phyloP scores from a whole-genome alignment of 2,888 invertebrate species.

The Laothoe populi region DNA sequence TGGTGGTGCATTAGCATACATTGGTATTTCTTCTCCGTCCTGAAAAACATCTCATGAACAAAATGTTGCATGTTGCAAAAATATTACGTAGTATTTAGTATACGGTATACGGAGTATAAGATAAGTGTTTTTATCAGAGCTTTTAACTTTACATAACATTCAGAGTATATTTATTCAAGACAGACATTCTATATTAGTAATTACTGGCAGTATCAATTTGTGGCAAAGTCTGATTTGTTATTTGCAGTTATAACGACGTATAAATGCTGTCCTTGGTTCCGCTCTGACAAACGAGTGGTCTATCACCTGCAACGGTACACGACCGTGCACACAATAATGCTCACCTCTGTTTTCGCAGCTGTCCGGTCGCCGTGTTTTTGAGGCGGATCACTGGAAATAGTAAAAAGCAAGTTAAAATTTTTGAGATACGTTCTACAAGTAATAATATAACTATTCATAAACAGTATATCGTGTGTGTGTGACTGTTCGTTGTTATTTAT shows the following conservation, averaged over 20 bases:
- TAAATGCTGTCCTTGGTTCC: constrained; percentile 79
- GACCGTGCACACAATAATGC: constrained; percentile 65
- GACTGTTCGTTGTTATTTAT: no score
- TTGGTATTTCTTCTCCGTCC: constrained; percentile 81
- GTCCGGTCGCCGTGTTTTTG: constrained; percentile 68
- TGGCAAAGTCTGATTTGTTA: constrained; percentile 51
- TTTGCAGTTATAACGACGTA: constrained; percentile 66
- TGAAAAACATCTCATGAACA: constrained; percentile 39
- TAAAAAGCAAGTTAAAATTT: neutral
- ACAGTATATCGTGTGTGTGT: no score
- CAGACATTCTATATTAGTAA: constrained; percentile 29
- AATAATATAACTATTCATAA: no score
- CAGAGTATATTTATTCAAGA: no score
- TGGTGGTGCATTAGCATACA: constrained; percentile 95
- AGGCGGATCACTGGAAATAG: constrained; percentile 67
- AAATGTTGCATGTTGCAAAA: neutral
- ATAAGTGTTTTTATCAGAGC: no score
- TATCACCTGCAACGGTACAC: constrained; percentile 69
- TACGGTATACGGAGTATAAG: no score
- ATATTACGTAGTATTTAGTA: neutral
- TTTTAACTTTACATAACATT: no score
- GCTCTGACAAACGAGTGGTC: constrained; percentile 71
- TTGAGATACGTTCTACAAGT: neutral
- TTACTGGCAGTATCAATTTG: constrained; percentile 46
- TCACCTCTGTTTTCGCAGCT: constrained; percentile 75